Percentiles rank a stretch among this genome's conserved stretches.
Conservation (phyloP, 2,113 vertebrate genomes). For the Amphilophus citrinellus region DNA sequence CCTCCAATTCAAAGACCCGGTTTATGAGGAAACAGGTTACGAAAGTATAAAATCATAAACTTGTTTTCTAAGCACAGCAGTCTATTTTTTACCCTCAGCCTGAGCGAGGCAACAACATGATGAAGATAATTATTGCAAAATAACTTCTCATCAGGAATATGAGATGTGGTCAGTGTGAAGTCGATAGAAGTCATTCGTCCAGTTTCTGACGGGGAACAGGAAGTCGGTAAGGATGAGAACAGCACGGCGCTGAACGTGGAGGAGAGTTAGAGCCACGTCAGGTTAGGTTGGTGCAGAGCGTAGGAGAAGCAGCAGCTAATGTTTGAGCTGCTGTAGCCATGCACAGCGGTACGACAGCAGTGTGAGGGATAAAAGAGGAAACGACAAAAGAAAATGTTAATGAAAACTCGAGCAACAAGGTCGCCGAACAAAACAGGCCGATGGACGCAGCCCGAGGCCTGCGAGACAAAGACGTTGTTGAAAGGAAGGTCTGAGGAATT, state of each 20-base stretch:
- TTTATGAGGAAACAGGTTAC: neutral
- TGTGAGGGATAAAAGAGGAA: neutral
- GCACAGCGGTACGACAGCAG: neutral
- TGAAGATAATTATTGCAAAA: neutral
- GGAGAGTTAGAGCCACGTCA: too few species aligned
- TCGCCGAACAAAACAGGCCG: too few species aligned
- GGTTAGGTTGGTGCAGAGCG: too few species aligned
- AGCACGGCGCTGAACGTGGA: too few species aligned
- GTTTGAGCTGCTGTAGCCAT: neutral
- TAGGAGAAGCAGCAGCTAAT: neutral
- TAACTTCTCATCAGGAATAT: neutral
- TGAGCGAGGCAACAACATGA: neutral
- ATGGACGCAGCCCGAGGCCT: too few species aligned
- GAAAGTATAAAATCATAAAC: neutral
- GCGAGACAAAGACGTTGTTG: too few species aligned
- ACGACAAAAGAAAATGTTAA: neutral
- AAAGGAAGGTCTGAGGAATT: too few species aligned
- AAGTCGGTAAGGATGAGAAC: too few species aligned
- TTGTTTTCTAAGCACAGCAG: neutral
- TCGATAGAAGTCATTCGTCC: neutral
- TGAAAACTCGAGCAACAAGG: neutral
- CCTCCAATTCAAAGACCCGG: neutral
- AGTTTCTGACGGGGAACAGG: too few species aligned
- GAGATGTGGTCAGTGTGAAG: neutral
- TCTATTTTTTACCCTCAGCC: neutral